These are phyloP conservation scores for Trypoxylus dichotomus DNA, from an alignment of 1,140 invertebrate genomes.

Conservation along the genomic window DNA sequence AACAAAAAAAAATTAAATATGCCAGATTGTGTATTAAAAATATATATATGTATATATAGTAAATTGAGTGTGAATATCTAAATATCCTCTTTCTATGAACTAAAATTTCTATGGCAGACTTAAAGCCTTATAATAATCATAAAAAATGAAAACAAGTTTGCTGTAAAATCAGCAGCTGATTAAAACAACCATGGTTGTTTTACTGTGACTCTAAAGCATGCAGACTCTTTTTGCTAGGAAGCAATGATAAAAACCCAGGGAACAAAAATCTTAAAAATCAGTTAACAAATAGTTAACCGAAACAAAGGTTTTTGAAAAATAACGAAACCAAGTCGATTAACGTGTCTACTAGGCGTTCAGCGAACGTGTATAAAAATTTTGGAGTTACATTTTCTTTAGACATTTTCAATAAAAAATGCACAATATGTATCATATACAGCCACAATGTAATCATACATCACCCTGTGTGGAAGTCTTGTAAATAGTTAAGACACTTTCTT, in stretches of 20 bases:
- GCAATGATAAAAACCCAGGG: neutral
- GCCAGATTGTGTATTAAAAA: constrained; percentile 11
- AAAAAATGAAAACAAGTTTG: constrained; percentile 2
- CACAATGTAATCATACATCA: neutral
- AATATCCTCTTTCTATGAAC: neutral
- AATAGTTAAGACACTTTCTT: constrained; percentile 25
- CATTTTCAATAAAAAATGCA: constrained; percentile 13
- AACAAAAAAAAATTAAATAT: constrained; percentile 17
- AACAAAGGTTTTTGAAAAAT: constrained; percentile 15
- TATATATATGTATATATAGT: neutral
- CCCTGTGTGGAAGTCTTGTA: neutral
- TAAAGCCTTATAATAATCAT: constrained; percentile 16
- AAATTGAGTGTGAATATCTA: constrained; percentile 4
- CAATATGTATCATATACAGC: constrained; percentile 4
- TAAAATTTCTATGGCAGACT: constrained; percentile 28
- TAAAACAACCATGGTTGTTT: neutral
- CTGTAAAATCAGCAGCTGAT: constrained; percentile 21
- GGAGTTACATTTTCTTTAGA: constrained; percentile 1
- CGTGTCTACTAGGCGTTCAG: neutral
- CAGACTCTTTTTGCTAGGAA: neutral
- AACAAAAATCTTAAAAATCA: constrained; percentile 25
- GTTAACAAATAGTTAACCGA: constrained; percentile 19
- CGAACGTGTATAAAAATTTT: neutral
- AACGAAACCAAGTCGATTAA: neutral
- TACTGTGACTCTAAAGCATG: constrained; percentile 9